Evolutionary conservation across 2,797 vertebrate species (phyloP), one percentile per base, ranked within the genome.

Genomic region (Lindbergichthys nudifrons): DNA sequence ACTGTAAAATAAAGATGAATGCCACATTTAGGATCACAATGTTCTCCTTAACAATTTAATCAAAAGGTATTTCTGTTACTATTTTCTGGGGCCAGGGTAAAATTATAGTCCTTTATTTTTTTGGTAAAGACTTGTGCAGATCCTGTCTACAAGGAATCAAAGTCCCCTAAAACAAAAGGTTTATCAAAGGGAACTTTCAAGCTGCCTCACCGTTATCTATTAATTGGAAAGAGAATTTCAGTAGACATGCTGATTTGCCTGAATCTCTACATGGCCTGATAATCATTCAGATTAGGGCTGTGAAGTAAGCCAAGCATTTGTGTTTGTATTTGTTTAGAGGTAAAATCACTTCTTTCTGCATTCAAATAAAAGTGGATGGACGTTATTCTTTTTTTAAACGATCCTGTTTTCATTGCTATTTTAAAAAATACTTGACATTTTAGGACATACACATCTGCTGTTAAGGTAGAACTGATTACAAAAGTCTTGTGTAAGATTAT

Each of bases 401-500:
- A 26, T 26, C 26, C 26, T 26, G 26, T 26, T 26, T 26, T 26
- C 26, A 26, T 26, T 5, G 26, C 26, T 26, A 26, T 26, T 26
- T 26, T 26, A 26, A 26, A 26, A 36, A 36, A 36, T 6, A 36
- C 5, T 6, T 36, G 2, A 9, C 32, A 36, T 36, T 36, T 36
- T 9, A 36, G 32, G 32, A 36, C 8, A 58, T 80, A 59, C 46
- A 43, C 62, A 79, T 57, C 58, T 75, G 69, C 51, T 36, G 4
- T 19, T 53, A 32, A 50, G 72, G 46, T 47, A 61, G 65, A 56
- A 45, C 42, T 62, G 48, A 15, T 36, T 10, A 46, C 18, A 51
- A 71, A 48, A 45, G 1, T 32, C 7, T n/a, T 47, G 39, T 73
- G 53, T 43, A 59, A 64, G 60, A 79, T 72, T 61, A 78, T 14